Evolutionary conservation across 2,113 vertebrate species (phyloP), one percentile per base, ranked within the genome.

Genomic region (Phylloscopus trochiloides): DNA sequence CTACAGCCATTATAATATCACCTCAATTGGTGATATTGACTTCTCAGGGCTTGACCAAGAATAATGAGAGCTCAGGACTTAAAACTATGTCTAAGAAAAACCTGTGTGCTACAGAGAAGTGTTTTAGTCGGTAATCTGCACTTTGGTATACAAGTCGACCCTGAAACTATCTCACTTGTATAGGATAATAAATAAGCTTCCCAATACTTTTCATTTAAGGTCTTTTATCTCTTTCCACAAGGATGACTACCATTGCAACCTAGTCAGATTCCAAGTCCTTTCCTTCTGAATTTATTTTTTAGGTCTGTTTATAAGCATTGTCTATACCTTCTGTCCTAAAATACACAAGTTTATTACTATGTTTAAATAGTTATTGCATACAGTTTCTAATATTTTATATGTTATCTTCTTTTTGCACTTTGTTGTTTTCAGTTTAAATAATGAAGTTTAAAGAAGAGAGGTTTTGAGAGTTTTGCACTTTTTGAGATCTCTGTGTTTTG

Each of bases 181-280:
- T 25, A 48, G 63, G 84, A 54, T 50, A 59, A 51, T 26, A 51
- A 76, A 76, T 17, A 62, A 66, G 6, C 5, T 80, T 77, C 29
- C 2, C 28, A 63, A 15, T 17, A n/a, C 24, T 67, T 95, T 63
- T 59, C 43, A 43, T 51, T 62, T 34, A 66, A 61, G 24, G 15
- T 36, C 5, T 52, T 57, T 7, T 4, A 9, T 51, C 14, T 13
- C 6, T 62, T 73, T 84, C 22, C 25, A 38, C 12, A 51, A 62
- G 4, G 63, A n/a, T 22, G 43, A 24, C 7, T 72, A 17, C 11
- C 4, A 26, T 29, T 3, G 0, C 9, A 75, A 31, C 5, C 7
- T 57, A 31, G n/a, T 48, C 63, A 78, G 22, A 77, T 68, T 86
- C 36, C 40, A 86, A 17, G 28, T 68, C 7, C 11, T 79, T 86